Evolutionary conservation across 2,113 vertebrate species (phyloP).

Genomic region (Neotoma lepida): DNA sequence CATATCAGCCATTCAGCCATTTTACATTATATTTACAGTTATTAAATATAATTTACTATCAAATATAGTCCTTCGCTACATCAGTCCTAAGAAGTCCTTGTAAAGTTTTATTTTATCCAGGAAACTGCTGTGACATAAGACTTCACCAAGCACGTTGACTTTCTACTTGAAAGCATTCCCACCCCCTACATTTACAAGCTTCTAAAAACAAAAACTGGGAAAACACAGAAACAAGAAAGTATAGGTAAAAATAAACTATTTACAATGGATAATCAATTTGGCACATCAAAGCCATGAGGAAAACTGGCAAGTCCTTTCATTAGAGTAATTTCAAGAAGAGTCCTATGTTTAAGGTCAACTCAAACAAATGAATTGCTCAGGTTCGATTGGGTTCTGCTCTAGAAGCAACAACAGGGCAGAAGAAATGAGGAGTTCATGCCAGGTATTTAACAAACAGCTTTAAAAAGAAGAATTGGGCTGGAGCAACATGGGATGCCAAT

Average conservation of each 20-base stretch:
- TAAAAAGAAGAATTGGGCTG: background rate
- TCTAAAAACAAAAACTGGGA: slow-evolving; percentile 10
- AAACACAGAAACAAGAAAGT: slow-evolving; percentile 2
- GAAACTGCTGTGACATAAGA: slow-evolving; percentile 14
- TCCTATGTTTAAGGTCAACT: background rate
- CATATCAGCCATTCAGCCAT: background rate
- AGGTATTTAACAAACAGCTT: background rate
- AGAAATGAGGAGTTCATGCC: background rate
- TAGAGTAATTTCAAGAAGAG: background rate
- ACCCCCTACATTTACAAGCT: background rate
- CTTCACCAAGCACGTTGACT: background rate
- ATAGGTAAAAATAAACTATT: slow-evolving; percentile 2
- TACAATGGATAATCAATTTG: slow-evolving; percentile 26
- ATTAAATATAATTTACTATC: too few species aligned
- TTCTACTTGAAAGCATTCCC: slow-evolving; percentile 12
- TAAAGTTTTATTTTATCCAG: background rate
- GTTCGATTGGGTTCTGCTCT: background rate
- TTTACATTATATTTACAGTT: slow-evolving; percentile 24
- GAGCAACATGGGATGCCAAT: background rate
- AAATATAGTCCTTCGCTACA: background rate
- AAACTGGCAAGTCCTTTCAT: background rate
- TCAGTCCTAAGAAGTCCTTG: background rate
- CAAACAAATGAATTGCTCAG: slow-evolving; percentile 23
- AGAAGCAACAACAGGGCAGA: background rate
- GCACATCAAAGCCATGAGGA: slow-evolving; percentile 8